Conservation (phyloP, 2,888 invertebrate species). For the Polia nebulosa region DNA sequence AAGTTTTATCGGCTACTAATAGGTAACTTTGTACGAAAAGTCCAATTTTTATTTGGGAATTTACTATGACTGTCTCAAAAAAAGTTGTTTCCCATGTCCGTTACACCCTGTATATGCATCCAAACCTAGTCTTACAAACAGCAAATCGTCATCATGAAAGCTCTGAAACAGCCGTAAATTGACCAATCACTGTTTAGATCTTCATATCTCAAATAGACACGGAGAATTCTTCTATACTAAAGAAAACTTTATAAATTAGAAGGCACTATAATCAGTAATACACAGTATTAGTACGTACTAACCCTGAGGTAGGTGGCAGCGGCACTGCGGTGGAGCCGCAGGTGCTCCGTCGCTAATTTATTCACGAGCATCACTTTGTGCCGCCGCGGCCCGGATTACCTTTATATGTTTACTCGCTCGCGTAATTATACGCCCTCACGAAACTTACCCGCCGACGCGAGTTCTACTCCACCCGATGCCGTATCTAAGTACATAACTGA, state of each 20-base stretch:
- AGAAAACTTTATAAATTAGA: not conserved
- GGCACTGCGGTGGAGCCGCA: constrained; percentile 83
- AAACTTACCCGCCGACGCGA: constrained; percentile 79
- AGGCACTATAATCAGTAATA: constrained; percentile 13
- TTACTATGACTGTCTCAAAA: too few species aligned
- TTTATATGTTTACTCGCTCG: constrained; percentile 90
- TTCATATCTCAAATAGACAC: not conserved
- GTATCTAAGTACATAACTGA: constrained; percentile 46
- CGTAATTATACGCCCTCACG: constrained; percentile 90
- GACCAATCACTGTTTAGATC: not conserved
- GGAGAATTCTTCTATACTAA: not conserved
- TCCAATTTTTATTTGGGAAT: too few species aligned
- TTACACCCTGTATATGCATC: too few species aligned
- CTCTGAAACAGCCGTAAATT: too few species aligned
- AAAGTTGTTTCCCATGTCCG: too few species aligned
- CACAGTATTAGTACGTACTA: constrained; percentile 57
- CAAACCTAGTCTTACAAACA: not conserved
- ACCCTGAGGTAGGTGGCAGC: constrained; percentile 70
- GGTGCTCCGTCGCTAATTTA: constrained; percentile 87
- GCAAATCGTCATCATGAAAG: not conserved
- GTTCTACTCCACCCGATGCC: constrained; percentile 51
- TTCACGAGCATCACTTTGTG: constrained; percentile 90
- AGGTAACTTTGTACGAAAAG: too few species aligned
- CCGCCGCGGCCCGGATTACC: constrained; percentile 90
- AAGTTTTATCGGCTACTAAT: too few species aligned